phyloP scores from a whole-genome alignment of 2,113 vertebrate species.

The Desmodus rotundus region DNA sequence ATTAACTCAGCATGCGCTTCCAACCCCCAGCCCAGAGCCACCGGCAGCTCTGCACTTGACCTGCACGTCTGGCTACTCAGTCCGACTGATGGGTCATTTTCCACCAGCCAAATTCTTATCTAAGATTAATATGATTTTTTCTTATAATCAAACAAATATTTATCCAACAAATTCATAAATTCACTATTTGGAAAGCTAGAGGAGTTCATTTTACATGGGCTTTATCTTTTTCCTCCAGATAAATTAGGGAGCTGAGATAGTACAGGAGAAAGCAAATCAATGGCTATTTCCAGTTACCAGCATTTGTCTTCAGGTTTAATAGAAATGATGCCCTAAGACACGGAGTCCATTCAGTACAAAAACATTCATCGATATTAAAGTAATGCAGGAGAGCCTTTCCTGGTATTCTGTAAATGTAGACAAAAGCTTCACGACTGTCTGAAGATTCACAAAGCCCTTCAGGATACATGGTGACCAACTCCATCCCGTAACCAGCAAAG shows the following conservation, averaged over 20 bases:
- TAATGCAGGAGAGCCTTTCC: not conserved
- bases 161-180: conserved; percentile 60
- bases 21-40: not conserved
- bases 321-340: conserved; percentile 62
- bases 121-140: conserved; percentile 34
- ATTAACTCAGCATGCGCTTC: not conserved
- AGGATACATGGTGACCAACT: not conserved
- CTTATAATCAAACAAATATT: conserved; percentile 42
- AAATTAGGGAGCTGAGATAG: conserved; percentile 59
- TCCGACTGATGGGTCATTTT: not conserved
- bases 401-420: not conserved
- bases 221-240: conserved; percentile 56
- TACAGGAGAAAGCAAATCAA: conserved; percentile 67
- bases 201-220: conserved; percentile 26
- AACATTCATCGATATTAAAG: conserved; percentile 33
- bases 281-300: conserved; percentile 65
- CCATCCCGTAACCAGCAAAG: not conserved
- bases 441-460: not conserved
- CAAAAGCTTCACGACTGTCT: not conserved
- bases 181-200: conserved; percentile 37
- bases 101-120: conserved; percentile 18
- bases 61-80: not conserved
- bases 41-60: not conserved
- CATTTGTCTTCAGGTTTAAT: conserved; percentile 69
- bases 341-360: conserved; percentile 3